phyloP scores from a whole-genome alignment of 2,113 vertebrate genomes.

The Syngnathus typhle region DNA sequence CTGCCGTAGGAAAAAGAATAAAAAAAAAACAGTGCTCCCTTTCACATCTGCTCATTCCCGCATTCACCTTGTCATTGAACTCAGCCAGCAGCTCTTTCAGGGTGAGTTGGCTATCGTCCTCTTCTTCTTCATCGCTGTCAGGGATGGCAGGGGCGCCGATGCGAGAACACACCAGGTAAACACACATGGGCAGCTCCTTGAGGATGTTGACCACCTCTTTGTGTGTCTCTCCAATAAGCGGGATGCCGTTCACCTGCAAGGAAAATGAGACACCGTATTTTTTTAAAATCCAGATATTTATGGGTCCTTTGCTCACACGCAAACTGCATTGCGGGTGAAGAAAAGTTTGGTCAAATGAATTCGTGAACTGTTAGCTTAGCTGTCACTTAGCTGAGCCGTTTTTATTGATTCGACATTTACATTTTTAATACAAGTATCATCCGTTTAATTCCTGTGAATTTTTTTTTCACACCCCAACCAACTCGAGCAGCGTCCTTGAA shows the following conservation, averaged over 20 bases:
- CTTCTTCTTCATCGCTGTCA: slow-evolving; percentile 62
- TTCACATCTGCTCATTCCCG: neutral
- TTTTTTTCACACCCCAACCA: too few relatives aligned
- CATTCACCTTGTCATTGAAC: slow-evolving; percentile 68
- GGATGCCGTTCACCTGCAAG: slow-evolving; percentile 83
- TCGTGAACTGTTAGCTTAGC: too few relatives aligned
- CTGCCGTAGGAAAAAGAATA: neutral
- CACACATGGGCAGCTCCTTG: slow-evolving; percentile 80
- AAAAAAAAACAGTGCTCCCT: slow-evolving; percentile 1
- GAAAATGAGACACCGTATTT: neutral
- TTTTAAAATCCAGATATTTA: too few relatives aligned
- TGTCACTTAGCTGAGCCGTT: too few relatives aligned
- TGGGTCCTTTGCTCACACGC: too few relatives aligned
- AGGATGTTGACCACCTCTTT: slow-evolving; percentile 86
- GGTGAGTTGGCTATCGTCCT: slow-evolving; percentile 53
- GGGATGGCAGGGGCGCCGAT: slow-evolving; percentile 47
- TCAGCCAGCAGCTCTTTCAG: slow-evolving; percentile 70
- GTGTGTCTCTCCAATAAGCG: slow-evolving; percentile 84
- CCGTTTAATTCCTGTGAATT: too few relatives aligned
- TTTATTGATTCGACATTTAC: too few relatives aligned
- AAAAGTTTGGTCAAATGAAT: too few relatives aligned
- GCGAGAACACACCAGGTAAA: slow-evolving; percentile 82
- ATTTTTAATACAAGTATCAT: too few relatives aligned
- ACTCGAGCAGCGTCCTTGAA: too few relatives aligned
- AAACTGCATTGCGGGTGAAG: too few relatives aligned